Conservation (phyloP, 2,797 vertebrate genomes). For the Sciurus vulgaris region DNA sequence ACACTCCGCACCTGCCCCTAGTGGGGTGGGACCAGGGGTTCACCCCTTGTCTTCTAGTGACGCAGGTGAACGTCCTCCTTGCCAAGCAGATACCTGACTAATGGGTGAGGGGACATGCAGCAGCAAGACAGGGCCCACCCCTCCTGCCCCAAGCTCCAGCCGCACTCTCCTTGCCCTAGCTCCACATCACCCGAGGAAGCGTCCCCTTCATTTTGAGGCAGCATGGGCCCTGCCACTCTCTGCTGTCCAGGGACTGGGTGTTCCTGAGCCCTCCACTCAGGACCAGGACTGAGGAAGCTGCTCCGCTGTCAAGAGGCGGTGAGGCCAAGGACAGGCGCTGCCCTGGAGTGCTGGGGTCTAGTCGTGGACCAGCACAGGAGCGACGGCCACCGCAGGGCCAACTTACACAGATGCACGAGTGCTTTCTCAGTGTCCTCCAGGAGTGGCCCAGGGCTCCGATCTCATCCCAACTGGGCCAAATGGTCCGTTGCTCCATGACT, state of each 20-base stretch:
- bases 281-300: not conserved
- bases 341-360: not conserved
- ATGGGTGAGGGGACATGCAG: not conserved
- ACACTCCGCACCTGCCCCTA: too few species aligned
- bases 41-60: too few species aligned
- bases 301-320: not conserved
- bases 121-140: too few species aligned
- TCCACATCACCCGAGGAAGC: too few species aligned
- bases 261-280: not conserved
- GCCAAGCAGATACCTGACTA: too few species aligned
- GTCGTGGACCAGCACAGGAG: not conserved
- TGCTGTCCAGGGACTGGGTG: not conserved
- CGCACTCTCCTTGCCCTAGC: not conserved
- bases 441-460: not conserved
- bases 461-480: accelerated
- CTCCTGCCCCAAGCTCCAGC: not conserved
- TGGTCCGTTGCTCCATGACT: not conserved
- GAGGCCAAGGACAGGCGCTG: not conserved
- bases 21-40: not conserved
- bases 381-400: not conserved
- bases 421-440: not conserved
- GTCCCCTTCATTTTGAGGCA: not conserved
- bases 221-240: not conserved
- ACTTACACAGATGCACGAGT: not conserved
- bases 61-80: too few species aligned